These are phyloP conservation scores for Cryptoblepharus egeriae DNA, from an alignment of 2,797 vertebrate species.

Conservation along the genomic window DNA sequence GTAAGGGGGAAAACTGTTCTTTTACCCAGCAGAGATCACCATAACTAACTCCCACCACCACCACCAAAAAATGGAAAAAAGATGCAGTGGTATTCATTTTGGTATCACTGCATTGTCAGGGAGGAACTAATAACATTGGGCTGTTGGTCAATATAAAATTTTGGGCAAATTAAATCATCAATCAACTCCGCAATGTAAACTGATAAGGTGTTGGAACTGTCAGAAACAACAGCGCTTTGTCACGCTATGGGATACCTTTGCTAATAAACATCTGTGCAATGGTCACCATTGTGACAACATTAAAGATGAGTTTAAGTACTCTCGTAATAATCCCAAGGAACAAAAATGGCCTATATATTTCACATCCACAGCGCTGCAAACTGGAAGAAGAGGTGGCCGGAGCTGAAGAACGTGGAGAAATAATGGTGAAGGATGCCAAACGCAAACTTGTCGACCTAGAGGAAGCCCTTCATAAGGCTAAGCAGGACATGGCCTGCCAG, in stretches of 20 bases:
- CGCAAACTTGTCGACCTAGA: conserved; percentile 71
- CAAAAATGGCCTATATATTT: not conserved
- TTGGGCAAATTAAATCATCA: too few species aligned
- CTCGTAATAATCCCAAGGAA: not conserved
- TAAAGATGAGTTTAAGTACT: not conserved
- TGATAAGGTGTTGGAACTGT: not conserved
- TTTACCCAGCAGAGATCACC: too few species aligned
- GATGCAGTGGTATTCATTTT: too few species aligned
- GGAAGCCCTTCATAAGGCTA: conserved; percentile 73
- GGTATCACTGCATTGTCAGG: too few species aligned
- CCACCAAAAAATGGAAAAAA: too few species aligned
- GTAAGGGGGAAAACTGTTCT: too few species aligned
- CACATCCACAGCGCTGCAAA: conserved; percentile 57
- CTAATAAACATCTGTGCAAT: too few species aligned
- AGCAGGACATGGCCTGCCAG: conserved; percentile 79
- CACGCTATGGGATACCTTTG: too few species aligned
- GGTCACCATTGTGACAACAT: not conserved
- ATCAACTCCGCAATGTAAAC: too few species aligned
- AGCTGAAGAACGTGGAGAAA: conserved; percentile 58
- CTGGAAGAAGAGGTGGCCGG: conserved; percentile 42
- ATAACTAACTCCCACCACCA: too few species aligned
- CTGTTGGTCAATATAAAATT: too few species aligned
- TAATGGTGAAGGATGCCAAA: conserved; percentile 51
- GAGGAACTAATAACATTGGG: too few species aligned
- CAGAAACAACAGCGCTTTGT: not conserved